Evolutionary conservation across 1,140 invertebrate species (phyloP).

Genomic region (Sminthurides bifidus): DNA sequence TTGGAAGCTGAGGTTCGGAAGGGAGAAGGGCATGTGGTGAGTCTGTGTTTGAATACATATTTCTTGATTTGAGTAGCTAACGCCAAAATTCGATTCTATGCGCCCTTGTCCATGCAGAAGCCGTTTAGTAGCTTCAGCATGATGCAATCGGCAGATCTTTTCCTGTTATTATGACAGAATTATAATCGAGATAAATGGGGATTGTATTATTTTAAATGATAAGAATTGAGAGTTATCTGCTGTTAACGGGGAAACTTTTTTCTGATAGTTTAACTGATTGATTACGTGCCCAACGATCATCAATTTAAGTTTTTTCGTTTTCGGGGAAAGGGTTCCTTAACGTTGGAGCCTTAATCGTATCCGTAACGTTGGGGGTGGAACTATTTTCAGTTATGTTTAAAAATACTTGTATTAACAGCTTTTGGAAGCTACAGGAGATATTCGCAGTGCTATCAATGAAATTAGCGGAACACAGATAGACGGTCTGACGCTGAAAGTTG

Average conservation of each 20-base stretch:
- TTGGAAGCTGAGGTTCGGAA: conserved; percentile 12
- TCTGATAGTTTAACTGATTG: background rate
- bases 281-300: no score
- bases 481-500: conserved; percentile 15
- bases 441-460: conserved; percentile 26
- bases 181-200: background rate
- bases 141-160: background rate
- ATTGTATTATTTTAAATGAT: background rate
- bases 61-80: no score
- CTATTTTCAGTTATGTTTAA: background rate
- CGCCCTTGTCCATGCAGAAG: no score
- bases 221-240: background rate
- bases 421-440: conserved; percentile 28
- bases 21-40: conserved; percentile 22
- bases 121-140: no score
- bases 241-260: background rate
- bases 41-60: conserved; percentile 5
- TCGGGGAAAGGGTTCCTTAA: no score
- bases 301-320: no score
- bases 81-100: no score
- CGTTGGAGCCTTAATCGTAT: no score
- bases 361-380: no score
- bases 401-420: conserved; percentile 15
- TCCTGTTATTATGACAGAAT: background rate
- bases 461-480: conserved; percentile 20